phyloP scores from a whole-genome alignment of 2,113 vertebrate species.

The Polyodon spathula region DNA sequence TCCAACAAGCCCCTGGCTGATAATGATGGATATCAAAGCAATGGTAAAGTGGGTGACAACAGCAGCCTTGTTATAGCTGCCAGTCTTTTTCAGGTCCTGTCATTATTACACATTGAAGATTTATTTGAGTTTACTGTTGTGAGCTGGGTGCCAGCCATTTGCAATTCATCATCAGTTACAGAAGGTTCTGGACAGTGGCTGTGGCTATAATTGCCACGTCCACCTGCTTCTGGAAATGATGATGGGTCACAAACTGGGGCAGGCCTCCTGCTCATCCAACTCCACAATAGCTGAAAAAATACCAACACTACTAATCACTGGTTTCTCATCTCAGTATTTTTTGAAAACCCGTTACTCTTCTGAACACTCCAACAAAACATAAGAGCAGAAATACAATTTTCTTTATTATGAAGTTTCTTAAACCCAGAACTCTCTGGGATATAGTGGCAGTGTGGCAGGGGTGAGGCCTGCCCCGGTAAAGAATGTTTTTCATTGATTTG shows the following conservation, averaged over 20 bases:
- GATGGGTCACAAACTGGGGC: slow-evolving; percentile 62
- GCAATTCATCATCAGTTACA: slow-evolving; percentile 77
- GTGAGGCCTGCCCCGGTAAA: no score
- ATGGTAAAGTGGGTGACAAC: slow-evolving; percentile 74
- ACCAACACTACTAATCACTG: no score
- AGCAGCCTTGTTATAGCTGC: slow-evolving; percentile 84
- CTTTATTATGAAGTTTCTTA: no score
- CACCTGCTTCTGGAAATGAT: slow-evolving; percentile 78
- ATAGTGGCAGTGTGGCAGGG: no score
- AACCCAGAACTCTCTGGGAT: no score
- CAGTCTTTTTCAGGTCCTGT: slow-evolving; percentile 71
- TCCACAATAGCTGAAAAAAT: slow-evolving; percentile 14
- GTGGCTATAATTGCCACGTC: slow-evolving; percentile 73
- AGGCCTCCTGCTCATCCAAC: slow-evolving; percentile 30
- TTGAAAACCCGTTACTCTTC: no score
- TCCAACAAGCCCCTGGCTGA: slow-evolving; percentile 64
- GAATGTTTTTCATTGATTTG: no score
- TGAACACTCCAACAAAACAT: no score
- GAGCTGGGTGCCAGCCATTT: slow-evolving; percentile 67
- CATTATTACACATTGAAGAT: slow-evolving; percentile 86
- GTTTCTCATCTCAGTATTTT: no score
- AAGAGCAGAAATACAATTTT: no score
- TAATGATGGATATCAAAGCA: slow-evolving; percentile 82
- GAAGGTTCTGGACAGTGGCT: slow-evolving; percentile 69
- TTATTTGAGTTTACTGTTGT: slow-evolving; percentile 83